A percentile compares a stretch with the other conserved stretches of the same genome.
phyloP scores from a whole-genome alignment of 2,113 vertebrate species.

The Petromus typicus region DNA sequence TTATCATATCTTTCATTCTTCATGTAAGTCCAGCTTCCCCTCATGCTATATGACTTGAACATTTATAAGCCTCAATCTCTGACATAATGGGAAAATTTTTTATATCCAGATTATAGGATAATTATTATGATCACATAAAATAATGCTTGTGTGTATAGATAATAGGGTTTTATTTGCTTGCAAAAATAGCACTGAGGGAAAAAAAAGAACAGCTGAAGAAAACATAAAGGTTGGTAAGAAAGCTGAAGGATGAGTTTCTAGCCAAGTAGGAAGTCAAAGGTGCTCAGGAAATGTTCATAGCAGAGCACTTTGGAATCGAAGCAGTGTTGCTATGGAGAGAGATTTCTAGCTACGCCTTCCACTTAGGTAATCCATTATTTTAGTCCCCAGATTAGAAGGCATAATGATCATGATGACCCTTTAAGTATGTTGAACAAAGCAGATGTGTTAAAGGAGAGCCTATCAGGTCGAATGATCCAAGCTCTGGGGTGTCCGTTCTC shows the following conservation, averaged over 20 bases:
- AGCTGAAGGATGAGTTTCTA: neutral
- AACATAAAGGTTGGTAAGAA: neutral
- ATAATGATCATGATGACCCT: neutral
- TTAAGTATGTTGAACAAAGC: neutral
- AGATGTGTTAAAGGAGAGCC: neutral
- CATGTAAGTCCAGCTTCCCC: neutral
- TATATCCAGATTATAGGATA: neutral
- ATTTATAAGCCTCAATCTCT: neutral
- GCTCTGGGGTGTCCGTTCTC: neutral
- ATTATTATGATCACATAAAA: slow-evolving; percentile 37
- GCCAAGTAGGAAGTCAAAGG: neutral
- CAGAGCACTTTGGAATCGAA: neutral
- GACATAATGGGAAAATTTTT: neutral
- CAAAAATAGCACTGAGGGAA: neutral
- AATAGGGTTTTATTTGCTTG: neutral
- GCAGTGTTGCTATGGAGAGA: neutral
- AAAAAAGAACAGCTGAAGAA: neutral
- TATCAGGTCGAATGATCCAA: neutral
- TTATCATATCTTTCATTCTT: neutral
- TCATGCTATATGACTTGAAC: neutral
- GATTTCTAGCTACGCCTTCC: neutral
- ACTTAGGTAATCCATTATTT: neutral
- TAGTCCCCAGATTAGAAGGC: neutral
- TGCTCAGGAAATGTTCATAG: neutral
- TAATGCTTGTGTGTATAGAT: neutral